Base-by-base conservation (phyloP, 2,888 invertebrate species). In the Panzeria rudis region DNA sequence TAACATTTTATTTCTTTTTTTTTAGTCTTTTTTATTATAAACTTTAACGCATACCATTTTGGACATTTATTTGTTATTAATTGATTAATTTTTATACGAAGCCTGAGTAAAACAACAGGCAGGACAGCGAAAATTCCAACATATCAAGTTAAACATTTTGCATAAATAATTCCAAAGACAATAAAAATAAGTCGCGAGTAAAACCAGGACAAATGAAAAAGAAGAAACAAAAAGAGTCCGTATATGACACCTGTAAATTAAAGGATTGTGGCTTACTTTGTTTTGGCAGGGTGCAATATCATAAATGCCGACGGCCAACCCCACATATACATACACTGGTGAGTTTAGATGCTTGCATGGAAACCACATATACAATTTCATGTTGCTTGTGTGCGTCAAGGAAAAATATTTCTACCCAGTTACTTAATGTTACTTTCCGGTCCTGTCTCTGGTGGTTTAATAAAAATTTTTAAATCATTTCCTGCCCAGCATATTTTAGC, bases 221-320 rank as follows among this genome's bases (percentile, higher is more conserved):
- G 47, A 15, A 23, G 17, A 56, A 44, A 15, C 25, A 29, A 68
- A 62, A 23, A 20, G 38, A 61, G 32, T 71, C 52, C 81, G 50
- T 69, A 78, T 82, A 85, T 85, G 78, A 85, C 85, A 85, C 85
- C 82, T 85, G 85, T 82, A 85, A 85, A 82, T 85, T 85, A 85
- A 81, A 85, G 85, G 77, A 75, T 82, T 85, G 85, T 85, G 85
- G 85, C 81, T 81, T 77, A 47, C 35, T 20, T 9, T 47, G 41
- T 38, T 17, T 50, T 73, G 25, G n/a, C 3, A 32, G 66, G 13
- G 66, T 50, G 73, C 52, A 52, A 56, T 79, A 59, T 69, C 23
- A 61, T 61, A 32, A 59, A 32, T 25, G n/a, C n/a, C n/a, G 1
- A 0, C 47, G 38, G 32, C 29, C 29, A 29, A 32, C 50, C 44